Conservation (phyloP, 1,140 invertebrate genomes). For the Dendrolimus kikuchii region DNA sequence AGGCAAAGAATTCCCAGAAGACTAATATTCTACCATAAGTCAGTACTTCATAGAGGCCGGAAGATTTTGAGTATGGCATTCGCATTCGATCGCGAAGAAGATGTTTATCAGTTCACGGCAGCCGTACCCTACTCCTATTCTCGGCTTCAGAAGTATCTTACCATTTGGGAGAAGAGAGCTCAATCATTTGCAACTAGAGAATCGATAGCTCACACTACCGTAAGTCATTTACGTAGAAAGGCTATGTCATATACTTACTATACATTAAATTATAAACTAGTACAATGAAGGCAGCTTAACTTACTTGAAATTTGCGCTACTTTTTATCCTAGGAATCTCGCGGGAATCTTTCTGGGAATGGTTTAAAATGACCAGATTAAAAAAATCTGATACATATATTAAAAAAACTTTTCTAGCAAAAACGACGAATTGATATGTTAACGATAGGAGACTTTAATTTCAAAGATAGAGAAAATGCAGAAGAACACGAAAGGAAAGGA, state of each 20-base stretch:
- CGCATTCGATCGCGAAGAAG: constrained; percentile 94
- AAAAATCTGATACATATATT: neutral
- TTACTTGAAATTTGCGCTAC: no score
- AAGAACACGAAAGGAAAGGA: constrained; percentile 45
- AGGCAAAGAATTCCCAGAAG: constrained; percentile 90
- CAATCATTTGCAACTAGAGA: constrained; percentile 76
- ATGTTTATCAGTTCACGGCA: constrained; percentile 94
- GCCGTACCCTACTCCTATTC: constrained; percentile 96
- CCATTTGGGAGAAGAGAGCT: constrained; percentile 79
- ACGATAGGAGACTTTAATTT: constrained; percentile 81
- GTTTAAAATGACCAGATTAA: neutral
- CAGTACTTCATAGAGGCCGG: constrained; percentile 90
- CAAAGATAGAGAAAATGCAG: constrained; percentile 40
- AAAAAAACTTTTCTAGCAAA: constrained; percentile 79
- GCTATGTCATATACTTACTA: no score
- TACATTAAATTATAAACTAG: no score
- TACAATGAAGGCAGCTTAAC: no score
- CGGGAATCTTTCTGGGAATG: neutral
- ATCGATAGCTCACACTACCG: constrained; percentile 80
- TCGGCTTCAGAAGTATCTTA: constrained; percentile 87
- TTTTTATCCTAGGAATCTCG: neutral
- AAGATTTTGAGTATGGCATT: constrained; percentile 96
- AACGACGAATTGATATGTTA: constrained; percentile 88
- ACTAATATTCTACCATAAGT: constrained; percentile 95
- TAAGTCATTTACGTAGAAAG: constrained; percentile 51